phyloP scores from a whole-genome alignment of 2,797 vertebrate species.

The Rhinatrema bivittatum region DNA sequence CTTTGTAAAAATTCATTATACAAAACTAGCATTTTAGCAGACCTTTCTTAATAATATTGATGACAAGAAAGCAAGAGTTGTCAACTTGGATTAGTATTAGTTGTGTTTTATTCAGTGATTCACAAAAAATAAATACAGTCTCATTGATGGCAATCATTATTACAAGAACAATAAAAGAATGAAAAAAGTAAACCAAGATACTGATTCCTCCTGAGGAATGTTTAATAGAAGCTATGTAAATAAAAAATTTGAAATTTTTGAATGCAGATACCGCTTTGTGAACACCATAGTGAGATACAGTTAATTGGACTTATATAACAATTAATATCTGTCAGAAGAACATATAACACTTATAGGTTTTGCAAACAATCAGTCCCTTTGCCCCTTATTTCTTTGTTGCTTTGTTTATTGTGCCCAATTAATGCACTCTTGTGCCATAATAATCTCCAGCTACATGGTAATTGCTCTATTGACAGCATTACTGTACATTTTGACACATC shows the following conservation, averaged over 20 bases:
- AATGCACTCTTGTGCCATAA: constrained; percentile 71
- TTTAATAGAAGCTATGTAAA: constrained; percentile 13
- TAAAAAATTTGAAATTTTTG: constrained; percentile 26
- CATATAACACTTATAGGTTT: constrained; percentile 35
- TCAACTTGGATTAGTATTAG: constrained; percentile 20
- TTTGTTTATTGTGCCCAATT: constrained; percentile 66
- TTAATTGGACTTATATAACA: constrained; percentile 62
- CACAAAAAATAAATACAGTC: background rate
- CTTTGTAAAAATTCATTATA: constrained; percentile 15
- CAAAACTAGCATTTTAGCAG: constrained; percentile 4
- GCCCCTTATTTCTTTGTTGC: constrained; percentile 60
- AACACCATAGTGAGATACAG: constrained; percentile 24
- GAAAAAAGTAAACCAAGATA: constrained; percentile 5
- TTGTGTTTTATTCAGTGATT: constrained; percentile 13
- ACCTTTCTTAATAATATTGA: constrained; percentile 16
- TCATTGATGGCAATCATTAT: background rate
- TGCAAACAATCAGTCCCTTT: constrained; percentile 48
- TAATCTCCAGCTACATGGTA: constrained; percentile 77
- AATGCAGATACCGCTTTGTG: constrained; percentile 9
- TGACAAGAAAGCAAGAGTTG: constrained; percentile 24
- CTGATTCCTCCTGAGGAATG: constrained; percentile 14
- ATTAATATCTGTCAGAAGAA: constrained; percentile 50
- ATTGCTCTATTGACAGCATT: constrained; percentile 80
- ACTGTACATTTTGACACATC: constrained; percentile 80
- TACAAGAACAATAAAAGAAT: background rate